phyloP scores from a whole-genome alignment of 2,888 invertebrate genomes.

The Callyntrura guangdongensis region DNA sequence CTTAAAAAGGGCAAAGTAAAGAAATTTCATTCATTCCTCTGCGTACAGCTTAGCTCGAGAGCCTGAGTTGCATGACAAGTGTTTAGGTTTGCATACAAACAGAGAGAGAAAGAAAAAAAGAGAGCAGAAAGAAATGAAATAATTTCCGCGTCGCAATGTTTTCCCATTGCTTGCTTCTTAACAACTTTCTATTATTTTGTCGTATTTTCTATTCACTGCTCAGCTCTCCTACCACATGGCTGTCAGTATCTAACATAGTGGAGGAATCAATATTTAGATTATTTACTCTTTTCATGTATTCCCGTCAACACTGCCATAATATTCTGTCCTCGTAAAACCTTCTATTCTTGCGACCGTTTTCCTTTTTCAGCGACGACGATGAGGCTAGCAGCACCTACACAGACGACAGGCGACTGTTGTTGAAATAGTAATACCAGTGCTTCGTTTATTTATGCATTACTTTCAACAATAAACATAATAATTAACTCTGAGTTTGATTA shows the following conservation, averaged over 20 bases:
- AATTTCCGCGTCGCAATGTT: slow-evolving; percentile 18
- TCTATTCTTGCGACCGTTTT: background rate
- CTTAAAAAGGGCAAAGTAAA: slow-evolving; percentile 1
- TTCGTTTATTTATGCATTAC: slow-evolving; percentile 39
- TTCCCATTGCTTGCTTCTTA: slow-evolving; percentile 1
- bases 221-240: background rate
- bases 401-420: background rate
- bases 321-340: background rate
- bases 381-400: background rate
- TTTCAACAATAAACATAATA: slow-evolving; percentile 37
- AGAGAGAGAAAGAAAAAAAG: background rate
- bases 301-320: slow-evolving; percentile 16
- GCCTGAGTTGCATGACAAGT: slow-evolving; percentile 19
- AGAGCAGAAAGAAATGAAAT: slow-evolving; percentile 21
- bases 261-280: slow-evolving; percentile 46
- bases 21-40: slow-evolving; percentile 22
- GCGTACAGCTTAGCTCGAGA: too few relatives aligned
- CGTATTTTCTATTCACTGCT: slow-evolving; percentile 37
- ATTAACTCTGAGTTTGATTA: slow-evolving; percentile 14
- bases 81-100: background rate
- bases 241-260: background rate
- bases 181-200: background rate
- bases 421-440: background rate
- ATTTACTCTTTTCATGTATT: slow-evolving; percentile 32
- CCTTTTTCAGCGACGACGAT: background rate